Base-by-base conservation (phyloP, 2,888 invertebrate genomes). In the Bursaphelenchus okinawaensis region DNA sequence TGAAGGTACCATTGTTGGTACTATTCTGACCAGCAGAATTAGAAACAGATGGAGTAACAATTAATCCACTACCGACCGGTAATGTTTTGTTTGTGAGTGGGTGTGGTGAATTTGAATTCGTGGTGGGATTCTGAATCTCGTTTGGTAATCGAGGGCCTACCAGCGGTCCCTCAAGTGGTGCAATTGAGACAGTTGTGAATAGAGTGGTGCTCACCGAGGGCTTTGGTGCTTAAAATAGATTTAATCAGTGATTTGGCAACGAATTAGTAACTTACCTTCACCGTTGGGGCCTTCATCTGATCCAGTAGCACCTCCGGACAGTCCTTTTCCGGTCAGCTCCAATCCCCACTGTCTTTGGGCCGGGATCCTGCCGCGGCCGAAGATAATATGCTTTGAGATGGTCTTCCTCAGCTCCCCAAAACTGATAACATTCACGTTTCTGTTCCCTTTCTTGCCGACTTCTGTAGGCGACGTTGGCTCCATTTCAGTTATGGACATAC, bases 331-430 rank as follows among this genome's bases (percentile, higher is more conserved):
- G 2, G 62, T 28, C n/a, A 64, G 26, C 52, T 64, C 64, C 20
- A 64, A 29, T 7, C 64, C 64, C 40, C 52, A 64, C 23, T 12
- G 28, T 19, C 7, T 24, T 16, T 22, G 62, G 16, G 60, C 24
- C 7, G 16, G 16, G n/a, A 63, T 51, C 28, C 57, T 63, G 26
- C 69, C 69, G n/a, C 71, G 65, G 2, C 68, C 68, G 22, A 75
- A 40, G 40, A 76, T 68, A 31, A 76, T 68, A 24, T 69, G 70
- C n/a, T 40, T 40, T 1, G 40, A 40, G 16, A 40, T 31, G 7
- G 7, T n/a, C 29, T 16, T 31, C 19, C 20, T 9, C 8, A 20
- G 9, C 31, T 58, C 58, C 8, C 23, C 40, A n/a, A 29, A 22
- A 22, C 58, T 28, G 4, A 19, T 9, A 19, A 24, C 54, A 56